Evolutionary conservation across 1,140 invertebrate genomes (phyloP), one percentile per base, ranked within the genome.

Genomic region (Lycorma delicatula): DNA sequence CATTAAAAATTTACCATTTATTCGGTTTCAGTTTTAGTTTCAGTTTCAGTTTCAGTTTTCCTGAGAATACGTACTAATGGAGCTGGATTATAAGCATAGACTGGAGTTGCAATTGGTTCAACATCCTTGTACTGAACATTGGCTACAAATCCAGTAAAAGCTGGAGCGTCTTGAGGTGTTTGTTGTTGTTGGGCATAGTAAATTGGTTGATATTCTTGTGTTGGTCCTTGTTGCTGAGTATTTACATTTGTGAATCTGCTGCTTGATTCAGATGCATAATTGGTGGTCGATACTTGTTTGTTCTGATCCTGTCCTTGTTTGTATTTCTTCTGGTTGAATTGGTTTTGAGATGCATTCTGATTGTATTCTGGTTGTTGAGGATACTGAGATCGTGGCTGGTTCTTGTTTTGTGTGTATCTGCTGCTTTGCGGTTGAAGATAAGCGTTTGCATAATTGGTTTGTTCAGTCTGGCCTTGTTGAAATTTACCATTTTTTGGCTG

Each of bases 91-190:
- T 63, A 67, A 16, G 63, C 44, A 59, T 66, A 66, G 56, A 66
- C 57, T 6, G 66, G 66, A 28, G 63, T 61, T 4, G 53, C 31
- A 47, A 67, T 65, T 4, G 66, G 66, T 22, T 63, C 56, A 0
- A 66, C 66, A 23, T 67, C 66, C n/a, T 61, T 52, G 58, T 65
- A 66, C 50, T 65, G 63, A 20, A 67, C 52, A 11, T 62, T 62
- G 38, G 66, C 64, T 7, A 63, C 59, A 47, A 52, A 60, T 16
- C 63, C 61, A 3, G 50, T 27, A 22, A 20, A 20, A 28, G 38
- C 31, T 9, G 54, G 13, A 5, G 58, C 36, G 20, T 54, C 41
- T 3, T 41, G 31, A 7, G 41, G 1, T 16, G 5, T 34, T 22
- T 44, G 31, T 34, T 34, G 31, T 9, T 9, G 9, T n/a, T 34